A percentile compares a stretch with the other conserved stretches of the same genome.
Conservation (phyloP, 2,888 invertebrate species). For the Altica lythri region DNA sequence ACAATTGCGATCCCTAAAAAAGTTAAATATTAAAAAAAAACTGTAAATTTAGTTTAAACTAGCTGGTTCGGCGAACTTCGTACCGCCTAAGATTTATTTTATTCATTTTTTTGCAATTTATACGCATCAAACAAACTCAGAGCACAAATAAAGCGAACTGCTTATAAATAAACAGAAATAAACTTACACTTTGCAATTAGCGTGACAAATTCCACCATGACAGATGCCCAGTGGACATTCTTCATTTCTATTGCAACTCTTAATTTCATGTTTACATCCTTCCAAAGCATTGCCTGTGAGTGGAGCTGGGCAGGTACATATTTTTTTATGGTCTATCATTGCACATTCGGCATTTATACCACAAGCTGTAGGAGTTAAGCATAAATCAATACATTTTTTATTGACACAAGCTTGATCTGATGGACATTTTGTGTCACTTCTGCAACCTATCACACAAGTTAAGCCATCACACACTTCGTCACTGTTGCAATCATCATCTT, state of each 20-base stretch:
- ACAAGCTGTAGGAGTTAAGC: slow-evolving; percentile 76
- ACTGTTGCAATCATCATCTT: slow-evolving; percentile 83
- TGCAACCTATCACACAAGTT: slow-evolving; percentile 79
- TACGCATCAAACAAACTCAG: no score
- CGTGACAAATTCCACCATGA: slow-evolving; percentile 77
- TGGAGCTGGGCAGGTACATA: slow-evolving; percentile 73
- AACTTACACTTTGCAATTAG: slow-evolving; percentile 74
- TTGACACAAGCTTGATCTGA: slow-evolving; percentile 73
- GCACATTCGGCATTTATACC: slow-evolving; percentile 81
- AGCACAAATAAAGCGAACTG: no score
- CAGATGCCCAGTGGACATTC: slow-evolving; percentile 76
- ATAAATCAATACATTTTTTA: slow-evolving; percentile 79
- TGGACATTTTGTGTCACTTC: slow-evolving; percentile 78
- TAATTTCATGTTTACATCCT: slow-evolving; percentile 72
- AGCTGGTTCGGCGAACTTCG: no score
- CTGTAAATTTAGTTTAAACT: no score
- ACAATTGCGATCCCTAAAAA: slow-evolving; percentile 74
- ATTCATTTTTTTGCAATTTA: no score
- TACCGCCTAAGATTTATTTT: no score
- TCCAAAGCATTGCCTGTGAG: slow-evolving; percentile 76
- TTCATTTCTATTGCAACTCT: slow-evolving; percentile 66
- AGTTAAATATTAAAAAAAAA: no score
- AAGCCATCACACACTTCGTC: slow-evolving; percentile 86
- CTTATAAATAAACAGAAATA: no score
- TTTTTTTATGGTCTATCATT: slow-evolving; percentile 71